These are phyloP conservation scores for Acronicta alni DNA, from an alignment of 2,888 invertebrate genomes.

Conservation along the genomic window DNA sequence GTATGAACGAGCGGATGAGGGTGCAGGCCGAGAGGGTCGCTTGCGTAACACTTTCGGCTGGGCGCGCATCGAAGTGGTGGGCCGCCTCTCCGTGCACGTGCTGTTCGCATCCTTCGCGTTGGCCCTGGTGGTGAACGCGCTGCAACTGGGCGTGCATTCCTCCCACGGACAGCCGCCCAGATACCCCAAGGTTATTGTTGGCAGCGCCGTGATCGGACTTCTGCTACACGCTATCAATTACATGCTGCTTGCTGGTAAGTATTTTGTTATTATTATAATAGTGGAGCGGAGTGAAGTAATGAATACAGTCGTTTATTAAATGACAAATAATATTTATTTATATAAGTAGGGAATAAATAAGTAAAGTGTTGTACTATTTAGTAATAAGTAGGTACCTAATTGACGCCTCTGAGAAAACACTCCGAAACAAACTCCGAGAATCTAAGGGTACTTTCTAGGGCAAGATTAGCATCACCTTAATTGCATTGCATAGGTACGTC, in stretches of 20 bases:
- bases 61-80: constrained; percentile 96
- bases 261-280: background rate
- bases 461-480: no score
- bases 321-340: no score
- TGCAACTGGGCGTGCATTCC: constrained; percentile 93
- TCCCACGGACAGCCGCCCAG: constrained; percentile 84
- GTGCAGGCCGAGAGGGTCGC: constrained; percentile 90
- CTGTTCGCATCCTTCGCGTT: constrained; percentile 95
- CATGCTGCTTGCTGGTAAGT: constrained; percentile 93
- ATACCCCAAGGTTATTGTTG: constrained; percentile 92
- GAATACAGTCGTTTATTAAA: no score
- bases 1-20: constrained; percentile 85
- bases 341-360: no score
- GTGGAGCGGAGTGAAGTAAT: background rate
- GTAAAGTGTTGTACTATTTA: no score
- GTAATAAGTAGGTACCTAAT: no score
- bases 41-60: constrained; percentile 97
- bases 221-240: constrained; percentile 94
- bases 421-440: no score
- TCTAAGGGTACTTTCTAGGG: no score
- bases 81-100: constrained; percentile 94
- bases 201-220: constrained; percentile 94
- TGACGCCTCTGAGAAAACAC: no score
- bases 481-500: background rate
- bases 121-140: constrained; percentile 94